Evolutionary conservation across 2,797 vertebrate genomes (phyloP), one percentile per base, ranked within the genome.

Genomic region (Poeciliopsis infans): DNA sequence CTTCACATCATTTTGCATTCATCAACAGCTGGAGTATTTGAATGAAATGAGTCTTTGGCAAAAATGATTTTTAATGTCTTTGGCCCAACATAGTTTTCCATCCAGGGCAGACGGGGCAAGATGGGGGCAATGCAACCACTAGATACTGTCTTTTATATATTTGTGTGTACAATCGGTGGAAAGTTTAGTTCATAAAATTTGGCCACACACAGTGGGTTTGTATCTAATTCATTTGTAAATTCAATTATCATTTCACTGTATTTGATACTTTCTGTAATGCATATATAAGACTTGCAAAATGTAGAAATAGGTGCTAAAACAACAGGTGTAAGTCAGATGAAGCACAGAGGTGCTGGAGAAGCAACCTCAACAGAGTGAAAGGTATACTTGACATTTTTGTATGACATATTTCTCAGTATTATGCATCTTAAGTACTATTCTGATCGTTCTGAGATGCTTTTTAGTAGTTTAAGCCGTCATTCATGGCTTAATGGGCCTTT

Each of bases 11-110:
- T 45, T 83, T 73, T 73, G 74, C 73, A 78, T 18, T 83, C 81
- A 84, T 15, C 80, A 74, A 31, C 13, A 25, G 73, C 55, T 79
- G 86, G 85, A 87, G 84, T 12, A 49, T 43, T 84, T 86, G 88
- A 85, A 77, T 78, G 47, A 75, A 71, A 82, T 72, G n/a, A 79
- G 75, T 46, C 25, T 31, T 8, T 57, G 72, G 45, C 76, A 61
- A 25, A 20, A 20, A 4, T 23, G 2, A 5, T 69, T n/a, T 43
- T 43, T 69, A 20, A 43, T n/a, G 43, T n/a, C 36, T 39, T 39
- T 39, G 36, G 39, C 13, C 25, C 23, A 43, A 23, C 39, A 15
- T 43, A 15, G 18, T 41, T 66, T 39, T 68, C 36, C 15, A 64
- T 20, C 36, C 20, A 68, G 7, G 64, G 18, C 16, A 0, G 49